phyloP scores from a whole-genome alignment of 2,888 invertebrate species.

The Euzophera pinguis region DNA sequence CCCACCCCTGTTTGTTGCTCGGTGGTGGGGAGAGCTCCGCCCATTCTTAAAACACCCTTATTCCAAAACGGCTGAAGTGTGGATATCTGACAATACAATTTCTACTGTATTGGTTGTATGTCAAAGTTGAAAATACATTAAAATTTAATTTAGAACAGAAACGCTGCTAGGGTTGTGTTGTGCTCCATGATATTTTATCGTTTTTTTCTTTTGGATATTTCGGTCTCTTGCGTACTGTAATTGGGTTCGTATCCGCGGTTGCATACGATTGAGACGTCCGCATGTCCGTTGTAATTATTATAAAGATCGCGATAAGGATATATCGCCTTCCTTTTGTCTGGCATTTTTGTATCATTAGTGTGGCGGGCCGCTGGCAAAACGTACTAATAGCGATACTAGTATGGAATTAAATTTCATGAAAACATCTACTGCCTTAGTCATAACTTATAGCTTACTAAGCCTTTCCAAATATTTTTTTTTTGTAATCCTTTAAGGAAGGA shows the following conservation, averaged over 20 bases:
- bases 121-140: conserved; percentile 11
- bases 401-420: neutral
- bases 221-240: conserved; percentile 49
- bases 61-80: conserved; percentile 22
- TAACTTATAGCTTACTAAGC: too few species aligned
- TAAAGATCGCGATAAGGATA: conserved; percentile 67
- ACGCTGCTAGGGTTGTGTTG: conserved; percentile 58
- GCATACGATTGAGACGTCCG: conserved; percentile 63
- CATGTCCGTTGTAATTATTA: conserved; percentile 70
- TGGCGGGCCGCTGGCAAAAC: neutral
- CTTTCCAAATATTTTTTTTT: too few species aligned
- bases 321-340: conserved; percentile 41
- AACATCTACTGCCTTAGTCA: too few species aligned
- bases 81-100: conserved; percentile 22
- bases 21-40: conserved; percentile 42
- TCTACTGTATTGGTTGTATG: conserved; percentile 25
- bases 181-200: conserved; percentile 46
- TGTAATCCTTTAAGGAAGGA: too few species aligned
- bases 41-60: conserved; percentile 33
- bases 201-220: conserved; percentile 63
- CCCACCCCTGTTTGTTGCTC: conserved; percentile 46
- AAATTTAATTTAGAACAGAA: neutral
- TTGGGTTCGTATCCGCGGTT: conserved; percentile 53
- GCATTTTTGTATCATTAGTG: conserved; percentile 34
- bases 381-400: neutral